Conservation (phyloP, 2,797 vertebrate genomes). For the Bradypus variegatus region DNA sequence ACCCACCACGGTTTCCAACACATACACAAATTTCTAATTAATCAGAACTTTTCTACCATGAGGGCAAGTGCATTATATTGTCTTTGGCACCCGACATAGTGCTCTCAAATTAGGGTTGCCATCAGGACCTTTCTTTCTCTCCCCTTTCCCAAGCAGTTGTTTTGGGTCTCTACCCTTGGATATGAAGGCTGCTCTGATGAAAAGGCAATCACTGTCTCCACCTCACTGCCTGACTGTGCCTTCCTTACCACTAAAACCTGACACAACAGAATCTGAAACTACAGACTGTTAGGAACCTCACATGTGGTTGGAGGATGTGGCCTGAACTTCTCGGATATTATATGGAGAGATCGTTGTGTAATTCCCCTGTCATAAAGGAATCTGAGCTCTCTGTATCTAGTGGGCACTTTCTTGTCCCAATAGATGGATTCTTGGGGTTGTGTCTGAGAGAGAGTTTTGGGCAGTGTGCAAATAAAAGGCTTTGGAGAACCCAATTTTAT, state of each 20-base stretch:
- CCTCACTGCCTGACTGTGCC: not conserved
- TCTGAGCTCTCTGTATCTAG: not conserved
- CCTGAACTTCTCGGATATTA: not conserved
- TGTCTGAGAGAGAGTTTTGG: not conserved
- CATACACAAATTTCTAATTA: not conserved
- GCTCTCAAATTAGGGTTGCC: not conserved
- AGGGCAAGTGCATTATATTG: not conserved
- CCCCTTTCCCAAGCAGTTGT: not conserved
- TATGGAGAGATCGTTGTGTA: not conserved
- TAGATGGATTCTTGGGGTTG: not conserved
- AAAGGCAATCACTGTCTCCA: not conserved
- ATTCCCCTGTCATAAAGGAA: not conserved
- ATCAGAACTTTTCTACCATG: not conserved
- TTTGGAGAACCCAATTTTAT: not conserved
- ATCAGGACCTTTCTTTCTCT: not conserved
- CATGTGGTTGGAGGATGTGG: not conserved
- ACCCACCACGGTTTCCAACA: conserved; percentile 38
- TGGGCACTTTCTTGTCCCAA: not conserved
- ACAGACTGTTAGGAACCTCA: not conserved
- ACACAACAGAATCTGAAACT: not conserved
- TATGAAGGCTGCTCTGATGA: not conserved
- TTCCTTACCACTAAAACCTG: not conserved
- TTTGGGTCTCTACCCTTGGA: not conserved
- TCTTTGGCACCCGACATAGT: not conserved
- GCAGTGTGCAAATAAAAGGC: not conserved